Percentiles rank a stretch among this genome's conserved stretches.
phyloP scores from a whole-genome alignment of 2,888 invertebrate genomes.

The Netelia melanura region DNA sequence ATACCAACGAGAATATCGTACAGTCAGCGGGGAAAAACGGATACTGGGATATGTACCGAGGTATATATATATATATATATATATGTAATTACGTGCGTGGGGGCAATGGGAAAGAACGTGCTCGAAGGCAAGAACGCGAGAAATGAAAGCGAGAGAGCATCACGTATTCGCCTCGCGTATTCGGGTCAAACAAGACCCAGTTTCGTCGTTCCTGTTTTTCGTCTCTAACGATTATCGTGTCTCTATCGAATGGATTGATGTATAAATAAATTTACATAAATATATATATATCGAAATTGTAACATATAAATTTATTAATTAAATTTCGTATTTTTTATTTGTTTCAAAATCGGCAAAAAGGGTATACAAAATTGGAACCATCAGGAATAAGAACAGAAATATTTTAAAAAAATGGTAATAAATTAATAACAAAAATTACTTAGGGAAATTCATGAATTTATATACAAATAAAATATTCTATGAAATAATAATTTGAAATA shows the following conservation, averaged over 20 bases:
- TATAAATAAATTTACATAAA: conserved; percentile 1
- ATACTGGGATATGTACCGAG: background rate
- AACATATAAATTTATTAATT: no score
- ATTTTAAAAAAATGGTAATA: no score
- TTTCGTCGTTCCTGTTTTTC: conserved; percentile 48
- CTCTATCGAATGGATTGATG: conserved; percentile 35
- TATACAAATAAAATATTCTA: no score
- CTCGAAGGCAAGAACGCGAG: conserved; percentile 23
- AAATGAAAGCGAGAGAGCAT: conserved; percentile 64
- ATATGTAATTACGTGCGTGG: background rate
- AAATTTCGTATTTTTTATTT: background rate
- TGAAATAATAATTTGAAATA: no score
- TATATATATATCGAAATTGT: no score
- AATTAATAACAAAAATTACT: no score
- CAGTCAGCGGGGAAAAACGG: conserved; percentile 8
- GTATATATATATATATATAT: conserved; percentile 2
- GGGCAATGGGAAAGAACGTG: conserved; percentile 28
- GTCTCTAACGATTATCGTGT: conserved; percentile 11
- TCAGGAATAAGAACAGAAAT: no score
- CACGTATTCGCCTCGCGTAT: conserved; percentile 66
- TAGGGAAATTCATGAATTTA: no score
- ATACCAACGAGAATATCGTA: background rate
- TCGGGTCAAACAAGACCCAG: conserved; percentile 66
- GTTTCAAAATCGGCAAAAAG: no score
- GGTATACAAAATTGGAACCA: no score